Conservation (phyloP, 1,140 invertebrate species). For the Aphis craccivora region DNA sequence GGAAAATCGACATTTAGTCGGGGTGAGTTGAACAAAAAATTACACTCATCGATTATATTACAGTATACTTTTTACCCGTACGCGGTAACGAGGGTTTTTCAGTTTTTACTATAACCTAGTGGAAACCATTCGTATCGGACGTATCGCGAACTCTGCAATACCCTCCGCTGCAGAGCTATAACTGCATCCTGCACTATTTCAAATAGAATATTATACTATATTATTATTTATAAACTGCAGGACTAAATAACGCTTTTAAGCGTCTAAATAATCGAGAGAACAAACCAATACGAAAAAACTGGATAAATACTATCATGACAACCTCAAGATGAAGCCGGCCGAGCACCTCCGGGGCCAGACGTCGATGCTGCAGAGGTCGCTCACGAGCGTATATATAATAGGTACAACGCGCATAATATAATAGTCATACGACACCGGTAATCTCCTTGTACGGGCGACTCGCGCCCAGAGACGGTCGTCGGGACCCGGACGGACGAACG, state of each 20-base stretch:
- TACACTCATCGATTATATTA: neutral
- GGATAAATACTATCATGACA: too few relatives aligned
- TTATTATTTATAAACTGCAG: too few relatives aligned
- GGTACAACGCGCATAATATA: neutral
- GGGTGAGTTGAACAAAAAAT: neutral
- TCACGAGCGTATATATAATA: neutral
- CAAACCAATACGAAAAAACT: too few relatives aligned
- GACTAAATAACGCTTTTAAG: too few relatives aligned
- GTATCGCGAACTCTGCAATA: neutral
- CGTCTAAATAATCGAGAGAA: too few relatives aligned
- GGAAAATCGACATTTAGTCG: neutral
- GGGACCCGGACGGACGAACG: neutral
- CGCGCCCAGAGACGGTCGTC: neutral
- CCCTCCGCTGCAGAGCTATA: too few relatives aligned
- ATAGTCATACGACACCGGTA: constrained; percentile 43
- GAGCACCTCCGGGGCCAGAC: neutral
- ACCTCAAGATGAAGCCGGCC: neutral
- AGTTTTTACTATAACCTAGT: neutral
- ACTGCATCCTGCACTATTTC: neutral
- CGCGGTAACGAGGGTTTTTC: neutral
- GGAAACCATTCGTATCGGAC: neutral
- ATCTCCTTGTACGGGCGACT: constrained; percentile 24
- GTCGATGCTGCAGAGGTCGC: neutral
- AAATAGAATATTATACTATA: neutral
- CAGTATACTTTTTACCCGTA: neutral